Evolutionary conservation across 1,140 invertebrate genomes (phyloP), one percentile per base, ranked within the genome.

Genomic region (Campodea augens): DNA sequence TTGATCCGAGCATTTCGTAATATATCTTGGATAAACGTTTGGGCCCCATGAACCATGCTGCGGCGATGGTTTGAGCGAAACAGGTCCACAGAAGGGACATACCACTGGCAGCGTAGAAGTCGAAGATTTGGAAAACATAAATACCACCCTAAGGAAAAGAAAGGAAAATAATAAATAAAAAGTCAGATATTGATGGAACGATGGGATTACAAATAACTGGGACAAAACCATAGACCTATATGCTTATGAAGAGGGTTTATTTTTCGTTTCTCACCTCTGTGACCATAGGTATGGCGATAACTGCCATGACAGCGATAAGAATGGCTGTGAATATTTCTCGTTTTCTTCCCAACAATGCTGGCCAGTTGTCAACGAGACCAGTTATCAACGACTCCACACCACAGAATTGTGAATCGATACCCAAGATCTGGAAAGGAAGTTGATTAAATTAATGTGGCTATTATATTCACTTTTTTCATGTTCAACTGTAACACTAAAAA

Each of bases 81-180:
- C 27, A 32, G 27, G 27, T 60, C 52, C 63, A 65, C 15, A 72
- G 54, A 7, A 71, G 55, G 43, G 66, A 57, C 51, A 72, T 65
- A 46, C 71, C 69, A 50, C 63, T 59, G 23, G 68, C 70, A 5
- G 68, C 67, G 53, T 71, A 73, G 55, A 66, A 70, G 55, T 73
- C 70, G 52, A 73, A 70, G 38, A 73, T 51, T 59, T 71, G 69
- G 56, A 73, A 72, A 27, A 71, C 62, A 55, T 71, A 73, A 59
- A 73, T 70, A 44, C 70, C 70, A 38, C 70, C 70, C 68, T 72
- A 59, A 64, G 38, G 45, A 49, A 49, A 13, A 27, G 41, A 45
- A 64, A 32, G 50, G 45, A 70, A 69, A 3, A 68, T 66, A 38
- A 68, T 55, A 10, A 65, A 62, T 5, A 69, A 69, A 5, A 71